These are phyloP conservation scores for Scolanthus callimorphus DNA, from an alignment of 92 coral and sea anemone species.

Conservation along the genomic window DNA sequence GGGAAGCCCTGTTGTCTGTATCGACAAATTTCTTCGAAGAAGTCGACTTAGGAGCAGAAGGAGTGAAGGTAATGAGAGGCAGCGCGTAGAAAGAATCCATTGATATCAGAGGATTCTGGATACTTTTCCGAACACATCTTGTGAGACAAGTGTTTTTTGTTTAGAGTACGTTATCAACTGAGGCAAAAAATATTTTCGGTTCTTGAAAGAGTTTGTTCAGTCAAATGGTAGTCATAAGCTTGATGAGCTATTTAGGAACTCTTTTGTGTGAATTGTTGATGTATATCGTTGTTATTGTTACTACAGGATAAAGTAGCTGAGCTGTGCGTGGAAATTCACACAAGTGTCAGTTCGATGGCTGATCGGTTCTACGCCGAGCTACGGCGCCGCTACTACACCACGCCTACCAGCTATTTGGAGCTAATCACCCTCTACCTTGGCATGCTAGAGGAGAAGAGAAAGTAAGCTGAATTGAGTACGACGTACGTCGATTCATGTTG, in stretches of 20 bases:
- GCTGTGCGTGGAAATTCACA: constrained; percentile 96
- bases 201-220: too few relatives aligned
- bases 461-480: constrained; percentile 62
- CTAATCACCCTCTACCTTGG: constrained; percentile 88
- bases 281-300: background rate
- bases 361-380: constrained; percentile 88
- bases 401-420: constrained; percentile 98
- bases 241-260: too few relatives aligned
- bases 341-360: constrained; percentile 92
- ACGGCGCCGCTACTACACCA: constrained; percentile 93
- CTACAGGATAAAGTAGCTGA: constrained; percentile 82
- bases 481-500: too few relatives aligned
- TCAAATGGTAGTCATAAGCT: too few relatives aligned
- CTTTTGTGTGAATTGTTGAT: too few relatives aligned
- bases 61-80: too few relatives aligned
- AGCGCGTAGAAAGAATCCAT: too few relatives aligned
- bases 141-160: too few relatives aligned
- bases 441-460: constrained; percentile 94
- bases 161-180: too few relatives aligned
- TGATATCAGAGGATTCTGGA: too few relatives aligned
- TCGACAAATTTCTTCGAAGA: constrained; percentile 95
- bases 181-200: too few relatives aligned
- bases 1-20: constrained; percentile 95
- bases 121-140: too few relatives aligned
- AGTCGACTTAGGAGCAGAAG: constrained; percentile 94